Conservation (phyloP, 2,797 vertebrate genomes). For the Serranus cabrilla region DNA sequence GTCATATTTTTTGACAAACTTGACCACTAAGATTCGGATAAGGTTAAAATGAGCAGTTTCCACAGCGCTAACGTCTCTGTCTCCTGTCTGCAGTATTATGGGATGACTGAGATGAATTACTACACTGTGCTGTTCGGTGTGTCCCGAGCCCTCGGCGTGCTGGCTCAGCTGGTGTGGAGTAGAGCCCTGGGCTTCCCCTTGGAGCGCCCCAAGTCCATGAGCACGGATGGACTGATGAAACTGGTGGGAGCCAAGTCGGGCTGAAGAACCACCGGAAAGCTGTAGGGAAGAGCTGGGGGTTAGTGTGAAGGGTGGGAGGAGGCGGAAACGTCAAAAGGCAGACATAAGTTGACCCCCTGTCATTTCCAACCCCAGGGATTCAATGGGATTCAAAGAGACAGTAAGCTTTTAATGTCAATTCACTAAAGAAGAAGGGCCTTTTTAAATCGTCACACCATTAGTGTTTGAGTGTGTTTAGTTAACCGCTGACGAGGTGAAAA, state of each 20-base stretch:
- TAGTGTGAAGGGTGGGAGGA: conserved; percentile 70
- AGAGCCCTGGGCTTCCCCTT: conserved; percentile 95
- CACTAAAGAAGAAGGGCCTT: conserved; percentile 76
- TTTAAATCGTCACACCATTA: conserved; percentile 61
- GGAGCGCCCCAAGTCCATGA: conserved; percentile 98
- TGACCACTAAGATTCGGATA: too few species aligned
- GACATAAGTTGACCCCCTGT: conserved; percentile 67
- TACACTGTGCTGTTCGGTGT: conserved; percentile 98
- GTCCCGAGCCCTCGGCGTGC: conserved; percentile 93
- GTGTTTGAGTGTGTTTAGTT: conserved; percentile 59
- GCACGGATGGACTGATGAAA: conserved; percentile 94
- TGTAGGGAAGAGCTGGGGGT: conserved; percentile 53
- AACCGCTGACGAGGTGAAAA: conserved; percentile 35
- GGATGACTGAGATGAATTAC: conserved; percentile 98
- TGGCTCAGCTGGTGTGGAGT: conserved; percentile 96
- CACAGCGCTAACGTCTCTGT: neutral
- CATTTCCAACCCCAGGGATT: conserved; percentile 72
- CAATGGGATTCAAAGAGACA: conserved; percentile 83
- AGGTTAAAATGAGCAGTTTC: too few species aligned
- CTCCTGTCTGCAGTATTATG: conserved; percentile 89
- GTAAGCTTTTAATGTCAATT: conserved; percentile 83
- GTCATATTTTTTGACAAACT: too few species aligned
- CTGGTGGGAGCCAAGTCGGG: conserved; percentile 93
- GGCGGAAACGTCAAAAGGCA: conserved; percentile 63
- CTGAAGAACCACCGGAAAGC: conserved; percentile 73